Evolutionary conservation across 2,888 invertebrate genomes (phyloP).

Genomic region (Nymphalis urticae): DNA sequence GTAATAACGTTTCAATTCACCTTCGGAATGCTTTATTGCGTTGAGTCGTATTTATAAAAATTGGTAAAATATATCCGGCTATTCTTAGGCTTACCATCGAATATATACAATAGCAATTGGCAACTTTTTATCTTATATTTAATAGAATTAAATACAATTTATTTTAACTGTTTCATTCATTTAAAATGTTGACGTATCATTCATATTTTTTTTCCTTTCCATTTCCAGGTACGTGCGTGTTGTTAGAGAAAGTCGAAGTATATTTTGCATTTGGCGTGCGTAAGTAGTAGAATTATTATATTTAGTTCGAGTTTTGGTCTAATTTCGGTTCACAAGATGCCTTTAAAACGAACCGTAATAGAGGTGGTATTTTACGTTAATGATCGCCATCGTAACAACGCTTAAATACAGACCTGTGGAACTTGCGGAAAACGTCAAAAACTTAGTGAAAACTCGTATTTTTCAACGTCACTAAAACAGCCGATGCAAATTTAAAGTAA

Average conservation of each 20-base stretch:
- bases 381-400: constrained; percentile 46
- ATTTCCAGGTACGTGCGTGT: constrained; percentile 75
- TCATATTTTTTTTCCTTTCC: constrained; percentile 15
- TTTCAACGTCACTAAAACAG: constrained; percentile 50
- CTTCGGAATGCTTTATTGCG: constrained; percentile 41
- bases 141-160: no score
- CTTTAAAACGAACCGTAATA: constrained; percentile 39
- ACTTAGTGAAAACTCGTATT: constrained; percentile 54
- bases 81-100: no score
- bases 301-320: constrained; percentile 40
- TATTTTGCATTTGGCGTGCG: constrained; percentile 61
- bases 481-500: constrained; percentile 44
- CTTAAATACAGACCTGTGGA: constrained; percentile 41
- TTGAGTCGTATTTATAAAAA: constrained; percentile 16
- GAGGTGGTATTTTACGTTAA: constrained; percentile 43
- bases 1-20: constrained; percentile 56
- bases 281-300: constrained; percentile 70
- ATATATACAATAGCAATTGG: no score
- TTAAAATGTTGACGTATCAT: neutral
- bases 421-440: constrained; percentile 53
- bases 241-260: constrained; percentile 68
- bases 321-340: constrained; percentile 19
- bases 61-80: no score
- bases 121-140: no score
- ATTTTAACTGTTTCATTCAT: no score